Percentiles rank a stretch among this genome's conserved stretches.
Conservation (phyloP, 2,797 vertebrate species). For the Cheirogaleus major region DNA sequence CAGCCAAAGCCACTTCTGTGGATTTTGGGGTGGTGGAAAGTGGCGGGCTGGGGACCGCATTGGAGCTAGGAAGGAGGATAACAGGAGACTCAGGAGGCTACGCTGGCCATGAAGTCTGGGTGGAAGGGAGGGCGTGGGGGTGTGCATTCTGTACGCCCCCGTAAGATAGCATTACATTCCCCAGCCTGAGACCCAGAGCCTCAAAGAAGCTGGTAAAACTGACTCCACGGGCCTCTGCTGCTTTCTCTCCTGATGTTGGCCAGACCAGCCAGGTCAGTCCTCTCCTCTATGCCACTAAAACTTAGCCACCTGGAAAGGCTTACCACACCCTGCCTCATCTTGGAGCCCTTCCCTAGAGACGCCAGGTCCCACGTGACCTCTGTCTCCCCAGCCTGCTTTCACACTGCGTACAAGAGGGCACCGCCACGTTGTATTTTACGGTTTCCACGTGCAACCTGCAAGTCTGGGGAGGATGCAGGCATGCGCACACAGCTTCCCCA, state of each 20-base stretch:
- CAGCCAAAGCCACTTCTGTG: background rate
- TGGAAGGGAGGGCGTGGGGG: background rate
- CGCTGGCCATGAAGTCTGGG: background rate
- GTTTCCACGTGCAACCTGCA: background rate
- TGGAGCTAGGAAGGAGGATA: background rate
- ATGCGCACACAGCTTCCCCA: background rate
- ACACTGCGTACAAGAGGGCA: background rate
- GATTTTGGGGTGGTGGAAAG: background rate
- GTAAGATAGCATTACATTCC: background rate
- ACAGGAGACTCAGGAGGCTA: background rate
- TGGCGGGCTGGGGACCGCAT: background rate
- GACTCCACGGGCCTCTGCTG: background rate
- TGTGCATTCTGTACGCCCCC: background rate
- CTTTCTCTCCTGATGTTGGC: background rate
- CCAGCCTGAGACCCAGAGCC: background rate
- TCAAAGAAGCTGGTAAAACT: background rate
- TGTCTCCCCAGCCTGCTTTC: background rate
- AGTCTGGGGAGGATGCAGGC: background rate
- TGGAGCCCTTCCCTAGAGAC: background rate
- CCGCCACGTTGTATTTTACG: background rate
- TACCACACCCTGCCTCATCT: slow-evolving; percentile 14
- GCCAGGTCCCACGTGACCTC: background rate
- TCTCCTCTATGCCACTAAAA: background rate
- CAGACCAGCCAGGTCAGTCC: slow-evolving; percentile 45
- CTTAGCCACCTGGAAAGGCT: background rate